A percentile compares a stretch with the other conserved stretches of the same genome.
Evolutionary conservation across 2,113 vertebrate genomes (phyloP).

Genomic region (Melozone crissalis): DNA sequence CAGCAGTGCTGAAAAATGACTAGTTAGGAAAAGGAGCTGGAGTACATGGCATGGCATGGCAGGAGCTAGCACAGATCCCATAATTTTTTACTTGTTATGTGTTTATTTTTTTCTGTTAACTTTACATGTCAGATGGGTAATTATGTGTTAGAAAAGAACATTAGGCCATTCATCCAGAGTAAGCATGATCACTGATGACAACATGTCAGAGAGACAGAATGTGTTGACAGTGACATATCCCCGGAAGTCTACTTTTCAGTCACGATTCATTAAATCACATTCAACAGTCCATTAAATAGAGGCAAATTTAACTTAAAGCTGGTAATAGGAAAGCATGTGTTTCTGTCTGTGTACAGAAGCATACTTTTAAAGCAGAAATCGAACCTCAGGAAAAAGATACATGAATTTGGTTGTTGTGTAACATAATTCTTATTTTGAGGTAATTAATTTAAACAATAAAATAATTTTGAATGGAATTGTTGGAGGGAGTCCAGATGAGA

Average conservation of each 20-base stretch:
- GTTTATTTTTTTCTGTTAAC: not conserved
- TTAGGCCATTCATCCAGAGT: not conserved
- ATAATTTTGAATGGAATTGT: not conserved
- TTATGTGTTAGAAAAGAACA: not conserved
- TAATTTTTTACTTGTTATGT: not conserved
- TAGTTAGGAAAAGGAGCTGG: not conserved
- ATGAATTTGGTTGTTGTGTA: not conserved
- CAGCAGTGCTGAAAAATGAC: not conserved
- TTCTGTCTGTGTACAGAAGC: not conserved
- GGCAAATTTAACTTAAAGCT: not conserved
- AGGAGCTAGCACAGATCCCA: not conserved
- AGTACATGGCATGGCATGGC: rapidly evolving
- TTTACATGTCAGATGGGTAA: not conserved
- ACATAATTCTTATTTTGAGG: not conserved
- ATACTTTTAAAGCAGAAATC: not conserved
- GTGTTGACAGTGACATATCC: not conserved
- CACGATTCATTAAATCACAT: not conserved
- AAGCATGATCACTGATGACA: not conserved
- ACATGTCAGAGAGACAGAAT: not conserved
- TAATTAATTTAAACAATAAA: not conserved
- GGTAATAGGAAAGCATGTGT: not conserved
- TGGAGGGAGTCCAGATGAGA: not conserved
- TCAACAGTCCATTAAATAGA: not conserved
- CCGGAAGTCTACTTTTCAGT: not conserved
- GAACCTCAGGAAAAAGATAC: not conserved